Conservation (phyloP, 1,140 invertebrate species). For the Teleogryllus occipitalis region DNA sequence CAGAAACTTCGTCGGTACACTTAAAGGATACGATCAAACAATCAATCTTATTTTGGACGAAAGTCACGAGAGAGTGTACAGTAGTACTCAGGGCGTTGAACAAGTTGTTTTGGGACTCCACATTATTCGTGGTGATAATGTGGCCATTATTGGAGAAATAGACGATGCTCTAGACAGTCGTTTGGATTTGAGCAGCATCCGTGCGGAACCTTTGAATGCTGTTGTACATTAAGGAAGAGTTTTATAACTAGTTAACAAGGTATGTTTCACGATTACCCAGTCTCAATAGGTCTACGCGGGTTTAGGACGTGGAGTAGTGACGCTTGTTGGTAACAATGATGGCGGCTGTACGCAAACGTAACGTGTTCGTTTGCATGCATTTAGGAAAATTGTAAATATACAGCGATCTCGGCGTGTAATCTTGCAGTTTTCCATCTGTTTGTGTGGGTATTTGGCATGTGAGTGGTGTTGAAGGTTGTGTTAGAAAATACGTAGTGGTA, state of each 20-base stretch:
- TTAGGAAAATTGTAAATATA: no score
- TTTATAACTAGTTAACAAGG: background rate
- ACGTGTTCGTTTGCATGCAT: no score
- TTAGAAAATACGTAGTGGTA: no score
- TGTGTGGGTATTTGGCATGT: no score
- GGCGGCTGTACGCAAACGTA: no score
- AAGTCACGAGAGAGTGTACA: conserved; percentile 95
- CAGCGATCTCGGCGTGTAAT: no score
- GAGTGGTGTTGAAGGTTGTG: no score
- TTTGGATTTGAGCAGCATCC: conserved; percentile 73
- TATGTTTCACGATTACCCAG: no score
- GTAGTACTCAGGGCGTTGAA: conserved; percentile 81
- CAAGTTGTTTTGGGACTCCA: conserved; percentile 94
- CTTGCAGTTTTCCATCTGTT: no score
- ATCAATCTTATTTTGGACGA: conserved; percentile 97
- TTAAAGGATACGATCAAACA: conserved; percentile 95
- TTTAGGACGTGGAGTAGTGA: no score
- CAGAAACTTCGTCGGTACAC: conserved; percentile 82
- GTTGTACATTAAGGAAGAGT: conserved; percentile 44
- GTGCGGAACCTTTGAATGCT: conserved; percentile 81
- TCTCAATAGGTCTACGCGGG: no score
- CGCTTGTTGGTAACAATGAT: no score
- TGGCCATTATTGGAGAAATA: conserved; percentile 87
- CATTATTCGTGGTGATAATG: conserved; percentile 96
- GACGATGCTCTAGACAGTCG: conserved; percentile 83